Base-by-base conservation (phyloP, 2,113 vertebrate genomes). In the Phainopepla nitens region DNA sequence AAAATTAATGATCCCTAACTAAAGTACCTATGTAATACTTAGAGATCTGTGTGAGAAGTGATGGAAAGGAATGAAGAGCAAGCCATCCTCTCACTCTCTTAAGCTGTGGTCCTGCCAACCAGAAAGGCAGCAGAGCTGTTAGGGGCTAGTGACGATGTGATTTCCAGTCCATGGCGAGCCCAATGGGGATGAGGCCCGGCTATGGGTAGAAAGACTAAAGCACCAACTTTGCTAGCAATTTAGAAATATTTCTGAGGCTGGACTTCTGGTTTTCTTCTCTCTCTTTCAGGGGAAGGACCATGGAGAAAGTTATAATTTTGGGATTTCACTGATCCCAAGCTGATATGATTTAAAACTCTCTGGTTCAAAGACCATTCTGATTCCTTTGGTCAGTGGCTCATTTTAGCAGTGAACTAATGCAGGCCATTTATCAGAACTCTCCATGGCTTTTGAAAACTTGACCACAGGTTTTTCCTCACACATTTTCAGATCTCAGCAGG, bases 1-100 rank as follows among this genome's bases (percentile, higher is more conserved):
- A 61, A 54, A 89, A 88, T 90, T 94, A 94, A 87, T 93, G 56
- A 94, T 91, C 39, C 11, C 39, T 87, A 87, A 89, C 80, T 89
- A 61, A 90, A 96, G 56, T 51, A 62, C 42, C 23, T 20, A 47
- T 6, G 28, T 29, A 79, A 71, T 85, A 51, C 75, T 29, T 87
- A 78, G 24, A 82, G 21, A 57, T 36, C 29, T 36, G 8, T 21
- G 35, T 87, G 65, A 73, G 68, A 89, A 89, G 39, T 33, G 39
- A 57, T 58, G 68, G 69, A 75, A 84, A 66, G 58, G 47, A 76
- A 42, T 23, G 65, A 83, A 27, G 31, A 76, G 10, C 24, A 72
- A 69, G 5, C 15, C 41, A 15, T 28, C 49, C 28, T 42, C 24
- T 49, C 36, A 15, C 13, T 65, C 29, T 33, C 36, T 15, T 10